These are phyloP conservation scores for Busseola fusca DNA, from an alignment of 2,888 invertebrate species.

Conservation along the genomic window DNA sequence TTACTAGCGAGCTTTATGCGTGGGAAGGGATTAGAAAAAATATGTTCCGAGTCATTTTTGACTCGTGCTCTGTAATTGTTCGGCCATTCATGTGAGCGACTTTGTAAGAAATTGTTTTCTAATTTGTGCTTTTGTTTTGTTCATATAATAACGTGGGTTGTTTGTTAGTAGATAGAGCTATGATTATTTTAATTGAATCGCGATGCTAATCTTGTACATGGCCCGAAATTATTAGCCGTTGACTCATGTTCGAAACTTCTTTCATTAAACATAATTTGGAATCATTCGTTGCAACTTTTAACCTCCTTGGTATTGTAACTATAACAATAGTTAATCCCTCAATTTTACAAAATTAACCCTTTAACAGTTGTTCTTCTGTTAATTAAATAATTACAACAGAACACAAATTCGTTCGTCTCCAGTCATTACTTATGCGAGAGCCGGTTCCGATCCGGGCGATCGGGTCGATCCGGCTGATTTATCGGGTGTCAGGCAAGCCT, in stretches of 20 bases:
- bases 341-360: conserved; percentile 9
- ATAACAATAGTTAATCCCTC: background rate
- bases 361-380: conserved; percentile 32
- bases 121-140: conserved; percentile 71
- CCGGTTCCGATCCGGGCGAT: conserved; percentile 60
- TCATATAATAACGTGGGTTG: conserved; percentile 62
- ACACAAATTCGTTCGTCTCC: conserved; percentile 52
- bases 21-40: conserved; percentile 88
- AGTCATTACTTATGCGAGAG: conserved; percentile 63
- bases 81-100: conserved; percentile 76
- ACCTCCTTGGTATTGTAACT: background rate
- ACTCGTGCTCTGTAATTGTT: conserved; percentile 87
- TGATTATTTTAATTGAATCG: conserved; percentile 59
- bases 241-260: conserved; percentile 13
- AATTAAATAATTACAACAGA: conserved; percentile 61
- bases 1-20: conserved; percentile 85
- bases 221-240: conserved; percentile 37
- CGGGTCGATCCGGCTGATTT: conserved; percentile 74
- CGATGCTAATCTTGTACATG: conserved; percentile 50
- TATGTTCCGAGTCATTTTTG: conserved; percentile 77
- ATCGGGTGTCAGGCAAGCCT: conserved; percentile 71
- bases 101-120: conserved; percentile 77
- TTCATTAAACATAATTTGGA: conserved; percentile 9
- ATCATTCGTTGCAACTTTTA: background rate
- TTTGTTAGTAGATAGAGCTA: conserved; percentile 58